Evolutionary conservation across 2,113 vertebrate genomes (phyloP).

Genomic region (Acinonyx jubatus): DNA sequence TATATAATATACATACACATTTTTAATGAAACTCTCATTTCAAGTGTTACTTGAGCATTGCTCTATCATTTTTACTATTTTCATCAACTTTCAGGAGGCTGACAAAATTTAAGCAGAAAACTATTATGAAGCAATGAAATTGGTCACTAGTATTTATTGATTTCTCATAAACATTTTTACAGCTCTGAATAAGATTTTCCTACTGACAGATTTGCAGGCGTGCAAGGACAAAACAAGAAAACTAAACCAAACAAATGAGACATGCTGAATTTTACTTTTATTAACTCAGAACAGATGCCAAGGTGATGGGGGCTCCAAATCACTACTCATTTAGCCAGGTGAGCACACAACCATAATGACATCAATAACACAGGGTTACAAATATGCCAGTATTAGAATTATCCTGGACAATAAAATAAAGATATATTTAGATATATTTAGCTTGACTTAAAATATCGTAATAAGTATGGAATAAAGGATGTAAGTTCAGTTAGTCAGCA

Average conservation of each 20-base stretch:
- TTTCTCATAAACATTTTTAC: constrained; percentile 49
- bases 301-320: background rate
- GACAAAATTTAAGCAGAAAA: background rate
- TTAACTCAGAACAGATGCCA: constrained; percentile 36
- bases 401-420: constrained; percentile 27
- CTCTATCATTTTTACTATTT: background rate
- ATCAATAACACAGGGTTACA: constrained; percentile 35
- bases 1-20: background rate
- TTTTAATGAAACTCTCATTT: background rate
- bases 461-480: constrained; percentile 44
- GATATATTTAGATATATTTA: constrained; percentile 23
- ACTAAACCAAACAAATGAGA: background rate
- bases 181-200: constrained; percentile 23
- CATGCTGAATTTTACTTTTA: constrained; percentile 29
- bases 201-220: constrained; percentile 33
- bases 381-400: constrained; percentile 26
- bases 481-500: constrained; percentile 27
- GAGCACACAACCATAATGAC: constrained; percentile 11
- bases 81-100: background rate
- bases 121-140: constrained; percentile 14
- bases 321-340: constrained; percentile 24
- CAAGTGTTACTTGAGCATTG: constrained; percentile 7
- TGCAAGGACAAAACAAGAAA: constrained; percentile 40
- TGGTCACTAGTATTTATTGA: background rate
- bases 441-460: constrained; percentile 48